A percentile compares a stretch with the other conserved stretches of the same genome.
These are phyloP conservation scores for Porites cylindrica DNA, from an alignment of 92 coral and sea anemone species.

Conservation along the genomic window DNA sequence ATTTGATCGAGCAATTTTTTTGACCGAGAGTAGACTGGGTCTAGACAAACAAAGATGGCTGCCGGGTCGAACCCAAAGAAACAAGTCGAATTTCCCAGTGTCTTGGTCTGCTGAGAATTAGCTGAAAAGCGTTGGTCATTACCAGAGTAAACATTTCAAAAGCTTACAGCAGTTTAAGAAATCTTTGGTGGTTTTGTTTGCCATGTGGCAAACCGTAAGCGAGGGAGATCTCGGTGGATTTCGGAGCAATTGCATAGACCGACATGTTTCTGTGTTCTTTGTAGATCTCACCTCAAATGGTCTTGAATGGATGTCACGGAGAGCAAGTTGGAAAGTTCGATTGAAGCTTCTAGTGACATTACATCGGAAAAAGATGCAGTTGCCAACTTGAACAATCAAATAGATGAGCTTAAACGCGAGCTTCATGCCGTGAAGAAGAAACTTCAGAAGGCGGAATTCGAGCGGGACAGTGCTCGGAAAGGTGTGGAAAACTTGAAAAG, in stretches of 20 bases:
- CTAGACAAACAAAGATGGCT: slow-evolving; percentile 19
- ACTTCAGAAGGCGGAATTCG: slow-evolving; percentile 90
- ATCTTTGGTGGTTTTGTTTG: slow-evolving; percentile 37
- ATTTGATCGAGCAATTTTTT: background rate
- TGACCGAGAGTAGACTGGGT: slow-evolving; percentile 26
- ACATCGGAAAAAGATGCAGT: slow-evolving; percentile 52
- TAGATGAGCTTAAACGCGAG: slow-evolving; percentile 63
- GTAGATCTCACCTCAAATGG: slow-evolving; percentile 29
- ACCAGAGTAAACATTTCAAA: slow-evolving; percentile 43
- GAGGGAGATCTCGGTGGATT: slow-evolving; percentile 21
- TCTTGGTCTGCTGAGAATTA: slow-evolving; percentile 4
- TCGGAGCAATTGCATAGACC: slow-evolving; percentile 11
- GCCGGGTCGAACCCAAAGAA: background rate
- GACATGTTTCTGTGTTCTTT: slow-evolving; percentile 41
- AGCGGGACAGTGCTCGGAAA: slow-evolving; percentile 85
- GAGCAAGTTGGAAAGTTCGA: slow-evolving; percentile 37
- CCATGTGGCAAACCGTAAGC: slow-evolving; percentile 21
- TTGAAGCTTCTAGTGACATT: slow-evolving; percentile 17
- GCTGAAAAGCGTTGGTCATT: slow-evolving; percentile 8
- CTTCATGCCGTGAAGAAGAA: slow-evolving; percentile 75
- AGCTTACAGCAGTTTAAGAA: slow-evolving; percentile 24
- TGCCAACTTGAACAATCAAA: slow-evolving; percentile 59
- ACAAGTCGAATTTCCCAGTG: background rate
- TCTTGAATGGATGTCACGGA: slow-evolving; percentile 47
- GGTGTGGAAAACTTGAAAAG: slow-evolving; percentile 81